These are phyloP conservation scores for Porites lutea DNA, from an alignment of 64 coral and sea anemone genomes.

Conservation along the genomic window DNA sequence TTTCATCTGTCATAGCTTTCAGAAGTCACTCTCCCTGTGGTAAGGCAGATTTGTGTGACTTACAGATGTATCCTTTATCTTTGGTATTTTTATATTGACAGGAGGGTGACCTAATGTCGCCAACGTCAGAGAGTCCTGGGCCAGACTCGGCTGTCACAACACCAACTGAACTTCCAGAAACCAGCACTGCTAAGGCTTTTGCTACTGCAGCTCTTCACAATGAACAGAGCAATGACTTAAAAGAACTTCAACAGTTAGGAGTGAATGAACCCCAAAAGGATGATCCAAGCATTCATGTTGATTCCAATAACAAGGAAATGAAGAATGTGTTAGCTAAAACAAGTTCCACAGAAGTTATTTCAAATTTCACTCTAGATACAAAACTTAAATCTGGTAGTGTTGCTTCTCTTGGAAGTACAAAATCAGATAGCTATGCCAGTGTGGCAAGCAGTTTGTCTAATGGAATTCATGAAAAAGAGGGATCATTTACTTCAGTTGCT, in stretches of 20 bases:
- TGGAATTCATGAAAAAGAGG: conserved; percentile 78
- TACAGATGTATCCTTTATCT: too few relatives aligned
- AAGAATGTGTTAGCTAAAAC: conserved; percentile 90
- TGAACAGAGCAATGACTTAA: not conserved
- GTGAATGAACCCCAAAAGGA: not conserved
- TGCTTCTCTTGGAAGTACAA: conserved; percentile 73
- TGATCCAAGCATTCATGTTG: conserved; percentile 84
- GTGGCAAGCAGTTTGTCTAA: conserved; percentile 84
- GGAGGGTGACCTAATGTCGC: conserved; percentile 2
- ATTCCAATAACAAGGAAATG: conserved; percentile 94
- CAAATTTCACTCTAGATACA: conserved; percentile 78
- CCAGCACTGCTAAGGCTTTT: not conserved
- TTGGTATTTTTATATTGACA: not conserved
- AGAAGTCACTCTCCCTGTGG: too few relatives aligned
- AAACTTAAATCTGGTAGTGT: conserved; percentile 80
- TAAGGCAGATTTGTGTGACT: too few relatives aligned
- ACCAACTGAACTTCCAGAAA: conserved; percentile 1
- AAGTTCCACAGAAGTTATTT: conserved; percentile 94
- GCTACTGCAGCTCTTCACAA: not conserved
- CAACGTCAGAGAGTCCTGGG: conserved; percentile 41
- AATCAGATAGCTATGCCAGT: conserved; percentile 85
- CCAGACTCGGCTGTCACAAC: conserved; percentile 15
- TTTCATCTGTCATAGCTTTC: too few relatives aligned
- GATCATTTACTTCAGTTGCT: conserved; percentile 84
- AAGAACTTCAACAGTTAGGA: conserved; percentile 8